Evolutionary conservation across 2,888 invertebrate species (phyloP), one percentile per base, ranked within the genome.

Genomic region (Agonopterix heracliana): DNA sequence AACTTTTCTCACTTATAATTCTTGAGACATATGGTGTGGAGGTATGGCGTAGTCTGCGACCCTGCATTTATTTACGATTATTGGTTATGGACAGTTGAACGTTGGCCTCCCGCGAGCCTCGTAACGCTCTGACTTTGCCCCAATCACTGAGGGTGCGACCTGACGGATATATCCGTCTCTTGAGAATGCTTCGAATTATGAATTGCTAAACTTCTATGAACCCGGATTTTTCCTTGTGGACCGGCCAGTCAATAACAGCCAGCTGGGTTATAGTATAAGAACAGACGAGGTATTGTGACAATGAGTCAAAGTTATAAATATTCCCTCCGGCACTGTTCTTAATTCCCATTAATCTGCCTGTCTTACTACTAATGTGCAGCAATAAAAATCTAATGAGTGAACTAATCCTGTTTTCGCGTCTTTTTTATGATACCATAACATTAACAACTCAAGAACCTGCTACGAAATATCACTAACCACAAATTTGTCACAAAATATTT

Each of bases 31-130:
- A 46, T 43, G 47, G 52, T 49, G 52, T 50, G 48, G 34, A 52
- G 51, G 49, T 51, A 55, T 12, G 11, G 41, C 14, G 55, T 57
- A 54, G 54, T 64, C 67, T 63, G 62, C 61, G 64, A 61, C 58
- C 55, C 64, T 64, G 69, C 65, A 78, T 80, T 86, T 86, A 88
- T 87, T 88, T 87, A 88, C 84, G 87, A 75, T 88, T 87, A 87
- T 88, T 86, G 88, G 85, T 87, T 86, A 88, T 86, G 77, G 86
- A 81, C 78, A 82, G 79, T 80, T 81, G 84, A 84, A 79, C 81
- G 77, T 71, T 74, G 64, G 61, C 58, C 56, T 88, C 87, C 86
- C 87, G 74, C 53, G 85, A 79, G 88, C 65, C 78, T 87, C 88
- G 84, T 88, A 87, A 87, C 78, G 74, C 71, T 80, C 78, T 84